phyloP scores from a whole-genome alignment of 2,888 invertebrate species.

The Agonopterix subpropinquella region DNA sequence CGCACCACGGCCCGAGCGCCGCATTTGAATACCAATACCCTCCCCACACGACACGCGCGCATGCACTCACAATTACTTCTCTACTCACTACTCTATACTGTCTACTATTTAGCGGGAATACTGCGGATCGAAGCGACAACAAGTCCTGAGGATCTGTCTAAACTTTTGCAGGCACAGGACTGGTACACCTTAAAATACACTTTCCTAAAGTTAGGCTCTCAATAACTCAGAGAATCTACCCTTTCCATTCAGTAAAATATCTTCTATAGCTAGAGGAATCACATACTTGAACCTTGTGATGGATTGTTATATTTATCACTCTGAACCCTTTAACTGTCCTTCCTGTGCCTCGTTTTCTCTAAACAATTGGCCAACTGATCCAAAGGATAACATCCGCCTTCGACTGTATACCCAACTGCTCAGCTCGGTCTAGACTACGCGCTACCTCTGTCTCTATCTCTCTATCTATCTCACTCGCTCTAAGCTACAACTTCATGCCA shows the following conservation, averaged over 20 bases:
- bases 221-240: no score
- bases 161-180: constrained; percentile 22
- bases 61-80: constrained; percentile 72
- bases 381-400: constrained; percentile 55
- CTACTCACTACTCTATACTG: constrained; percentile 68
- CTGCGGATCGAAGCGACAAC: constrained; percentile 53
- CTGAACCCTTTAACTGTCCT: constrained; percentile 7
- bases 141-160: constrained; percentile 59
- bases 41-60: constrained; percentile 73
- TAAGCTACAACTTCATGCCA: constrained; percentile 68
- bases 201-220: no score
- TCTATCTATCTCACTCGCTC: constrained; percentile 70
- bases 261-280: no score
- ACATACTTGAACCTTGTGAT: no score
- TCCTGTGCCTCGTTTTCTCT: not conserved
- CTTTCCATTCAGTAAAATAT: no score
- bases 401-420: constrained; percentile 64
- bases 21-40: constrained; percentile 86
- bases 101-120: constrained; percentile 65
- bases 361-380: constrained; percentile 49
- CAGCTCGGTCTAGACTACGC: constrained; percentile 69
- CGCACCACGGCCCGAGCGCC: constrained; percentile 71
- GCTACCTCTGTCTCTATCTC: constrained; percentile 65
- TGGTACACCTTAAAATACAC: no score
- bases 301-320: no score